Base-by-base conservation (phyloP, 2,888 invertebrate species). In the Cheilosia vernalis region DNA sequence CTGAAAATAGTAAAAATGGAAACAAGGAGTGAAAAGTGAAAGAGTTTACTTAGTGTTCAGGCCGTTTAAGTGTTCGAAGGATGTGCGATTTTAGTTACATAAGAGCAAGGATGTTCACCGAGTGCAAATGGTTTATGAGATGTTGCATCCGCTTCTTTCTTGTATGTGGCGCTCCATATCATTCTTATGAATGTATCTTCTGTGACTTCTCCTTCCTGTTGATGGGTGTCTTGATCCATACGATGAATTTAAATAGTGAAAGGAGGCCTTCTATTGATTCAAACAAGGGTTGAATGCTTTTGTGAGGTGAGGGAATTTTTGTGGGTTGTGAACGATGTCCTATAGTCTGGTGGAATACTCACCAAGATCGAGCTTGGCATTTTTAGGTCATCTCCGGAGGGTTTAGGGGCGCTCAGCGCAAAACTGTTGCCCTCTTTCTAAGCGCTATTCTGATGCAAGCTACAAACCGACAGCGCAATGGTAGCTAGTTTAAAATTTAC, bases 11-110 rank as follows among this genome's bases (percentile, higher is more conserved):
- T 64, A 27, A 55, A 17, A 78, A 78, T 61, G 63, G 30, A 67
- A 19, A 56, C 66, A 60, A 64, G 60, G 64, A 81, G 66, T 76
- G 60, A 72, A 72, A 72, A 66, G 70, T 44, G 66, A 49, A 69
- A 74, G 79, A 79, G 73, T 73, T 84, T 79, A 74, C 73, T 74
- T 63, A 58, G 37, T 56, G 42, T 60, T 69, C 37, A 78, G 55
- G 73, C 27, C 19, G n/a, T 24, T 61, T 63, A 44, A 24, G 47
- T 74, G 42, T 33, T 83, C 24, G 69, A 69, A 74, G 79, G 47
- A 58, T 61, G 61, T 80, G 61, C 51, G 80, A 74, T 70, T 51
- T 84, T 60, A 60, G 58, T 64, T 76, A 55, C 56, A 64, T 17
- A 30, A 47, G 61, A 24, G 56, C 10, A 6, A 42, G 60, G 15